Evolutionary conservation across 2,888 invertebrate species (phyloP), one percentile per base, ranked within the genome.

Genomic region (Polymixis flavicincta): DNA sequence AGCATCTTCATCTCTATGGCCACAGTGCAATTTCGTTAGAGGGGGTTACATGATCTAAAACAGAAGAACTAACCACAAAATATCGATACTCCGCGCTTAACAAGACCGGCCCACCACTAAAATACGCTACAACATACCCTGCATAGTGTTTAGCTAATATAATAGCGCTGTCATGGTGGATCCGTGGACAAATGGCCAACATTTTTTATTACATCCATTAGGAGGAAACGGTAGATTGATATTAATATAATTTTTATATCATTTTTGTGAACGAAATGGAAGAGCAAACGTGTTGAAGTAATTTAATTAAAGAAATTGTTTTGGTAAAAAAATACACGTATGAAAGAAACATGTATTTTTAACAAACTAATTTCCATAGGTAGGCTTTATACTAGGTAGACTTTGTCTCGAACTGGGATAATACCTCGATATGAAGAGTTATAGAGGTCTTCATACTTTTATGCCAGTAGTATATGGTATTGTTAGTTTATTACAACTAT

Each of bases 91-190:
- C 28, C 0, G 14, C 6, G 19, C 22, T 59, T 22, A 52, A 9
- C 13, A 48, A 28, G 25, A 8, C 13, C 32, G 2, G n/a, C 64
- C 50, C 73, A 65, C 48, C 78, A 80, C 76, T 83, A 77, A 71
- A 83, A 76, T 64, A 69, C 69, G 50, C 74, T 57, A 72, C 70
- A 73, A 70, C 79, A 52, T 76, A 75, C 73, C 74, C 67, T 72
- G 66, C 71, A 69, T 75, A 79, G 80, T 86, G 84, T 90, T 90
- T 87, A 86, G 76, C 71, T 82, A 74, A 83, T 89, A 83, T 80
- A 75, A 84, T 85, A 84, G 77, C 77, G 71, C 81, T 88, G 89
- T 87, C 89, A 87, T 59, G 69, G 72, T 55, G 76, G 67, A 77
- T 79, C 74, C 68, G 71, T 32, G 68, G 76, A 85, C 78, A 88